Conservation (phyloP, 2,797 vertebrate species). For the Ibycter americanus region DNA sequence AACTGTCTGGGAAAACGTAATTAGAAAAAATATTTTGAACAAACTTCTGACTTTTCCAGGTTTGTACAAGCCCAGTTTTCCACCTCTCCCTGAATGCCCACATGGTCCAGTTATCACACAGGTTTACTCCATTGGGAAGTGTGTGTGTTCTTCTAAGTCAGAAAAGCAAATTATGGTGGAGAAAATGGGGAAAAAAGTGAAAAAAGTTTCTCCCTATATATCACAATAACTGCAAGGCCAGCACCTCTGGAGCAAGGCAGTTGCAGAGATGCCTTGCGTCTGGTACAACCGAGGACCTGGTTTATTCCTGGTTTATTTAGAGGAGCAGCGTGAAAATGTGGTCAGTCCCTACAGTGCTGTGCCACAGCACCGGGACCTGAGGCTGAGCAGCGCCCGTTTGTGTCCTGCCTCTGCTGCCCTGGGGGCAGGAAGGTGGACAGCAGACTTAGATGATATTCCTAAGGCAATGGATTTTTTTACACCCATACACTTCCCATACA, state of each 20-base stretch:
- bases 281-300: no score
- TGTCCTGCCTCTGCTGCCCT: background rate
- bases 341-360: no score
- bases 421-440: background rate
- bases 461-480: background rate
- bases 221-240: background rate
- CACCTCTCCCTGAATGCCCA: background rate
- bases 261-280: background rate
- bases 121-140: background rate
- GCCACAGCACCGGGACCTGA: background rate
- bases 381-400: fast-evolving
- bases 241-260: background rate
- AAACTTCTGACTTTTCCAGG: background rate
- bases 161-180: background rate
- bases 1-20: background rate
- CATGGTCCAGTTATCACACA: background rate
- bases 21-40: background rate
- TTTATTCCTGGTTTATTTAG: no score
- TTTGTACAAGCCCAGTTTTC: background rate
- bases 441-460: fast-evolving
- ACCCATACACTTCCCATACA: background rate
- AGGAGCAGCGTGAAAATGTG: background rate
- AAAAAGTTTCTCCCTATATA: background rate
- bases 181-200: background rate
- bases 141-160: background rate